Conservation (phyloP, 2,797 vertebrate genomes). For the Alectoris magna region DNA sequence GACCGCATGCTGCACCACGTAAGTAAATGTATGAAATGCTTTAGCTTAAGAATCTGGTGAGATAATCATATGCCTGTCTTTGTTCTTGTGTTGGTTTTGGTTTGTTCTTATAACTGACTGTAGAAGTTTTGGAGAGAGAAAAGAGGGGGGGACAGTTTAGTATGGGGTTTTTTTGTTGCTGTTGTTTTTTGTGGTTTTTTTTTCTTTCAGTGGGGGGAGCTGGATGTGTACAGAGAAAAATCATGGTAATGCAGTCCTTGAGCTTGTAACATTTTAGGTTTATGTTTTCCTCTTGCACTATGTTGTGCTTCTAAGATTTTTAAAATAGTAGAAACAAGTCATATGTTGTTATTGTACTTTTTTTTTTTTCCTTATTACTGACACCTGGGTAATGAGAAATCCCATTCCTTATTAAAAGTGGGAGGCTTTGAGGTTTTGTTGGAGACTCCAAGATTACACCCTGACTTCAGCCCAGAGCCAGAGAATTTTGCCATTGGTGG, state of each 20-base stretch:
- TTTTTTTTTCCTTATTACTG: background rate
- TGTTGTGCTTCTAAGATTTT: background rate
- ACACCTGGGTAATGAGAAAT: background rate
- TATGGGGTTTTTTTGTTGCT: background rate
- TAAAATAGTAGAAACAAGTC: background rate
- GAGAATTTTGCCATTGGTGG: background rate
- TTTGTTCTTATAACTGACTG: background rate
- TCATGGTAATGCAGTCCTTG: background rate
- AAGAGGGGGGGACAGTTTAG: background rate
- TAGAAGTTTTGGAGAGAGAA: background rate
- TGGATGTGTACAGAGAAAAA: background rate
- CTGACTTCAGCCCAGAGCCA: background rate
- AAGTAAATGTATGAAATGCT: constrained; percentile 6
- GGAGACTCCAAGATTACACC: background rate
- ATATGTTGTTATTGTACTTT: background rate
- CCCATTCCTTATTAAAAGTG: rapidly evolving
- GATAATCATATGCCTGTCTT: background rate
- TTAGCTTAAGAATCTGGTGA: constrained; percentile 16
- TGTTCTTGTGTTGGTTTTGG: background rate
- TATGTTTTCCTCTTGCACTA: background rate
- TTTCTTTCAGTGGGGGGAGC: rapidly evolving
- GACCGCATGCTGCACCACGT: constrained; percentile 82
- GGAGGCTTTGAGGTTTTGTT: background rate
- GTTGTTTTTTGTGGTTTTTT: too few relatives aligned
- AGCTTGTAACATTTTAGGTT: background rate